Conservation (phyloP, 2,888 invertebrate genomes). For the Oligia fasciuncula region DNA sequence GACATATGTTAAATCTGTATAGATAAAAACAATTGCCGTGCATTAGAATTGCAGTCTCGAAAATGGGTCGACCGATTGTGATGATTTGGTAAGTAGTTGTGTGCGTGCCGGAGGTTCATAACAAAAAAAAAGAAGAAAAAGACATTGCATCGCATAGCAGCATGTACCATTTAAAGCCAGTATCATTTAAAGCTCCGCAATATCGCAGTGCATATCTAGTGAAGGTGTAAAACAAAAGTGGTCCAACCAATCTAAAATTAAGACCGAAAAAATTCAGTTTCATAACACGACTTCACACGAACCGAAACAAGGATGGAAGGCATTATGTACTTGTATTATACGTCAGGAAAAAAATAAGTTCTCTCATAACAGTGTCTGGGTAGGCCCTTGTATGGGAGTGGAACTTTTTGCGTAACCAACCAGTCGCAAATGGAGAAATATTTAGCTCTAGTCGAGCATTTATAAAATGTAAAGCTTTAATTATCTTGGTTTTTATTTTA, state of each 20-base stretch:
- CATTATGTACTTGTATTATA: constrained; percentile 29
- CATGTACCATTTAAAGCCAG: too few species aligned
- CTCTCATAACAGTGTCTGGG: constrained; percentile 41
- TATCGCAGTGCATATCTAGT: background rate
- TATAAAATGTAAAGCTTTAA: constrained; percentile 47
- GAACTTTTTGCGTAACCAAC: constrained; percentile 63
- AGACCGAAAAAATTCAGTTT: constrained; percentile 23
- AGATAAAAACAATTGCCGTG: too few species aligned
- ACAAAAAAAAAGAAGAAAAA: too few species aligned
- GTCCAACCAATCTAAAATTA: constrained; percentile 17
- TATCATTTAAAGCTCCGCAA: background rate
- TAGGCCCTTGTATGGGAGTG: constrained; percentile 50
- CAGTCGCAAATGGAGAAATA: constrained; percentile 57
- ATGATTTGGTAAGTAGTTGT: background rate
- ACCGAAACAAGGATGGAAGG: constrained; percentile 38
- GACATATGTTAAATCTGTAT: background rate
- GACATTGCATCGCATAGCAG: background rate
- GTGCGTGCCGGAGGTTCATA: background rate
- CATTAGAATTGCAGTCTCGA: too few species aligned
- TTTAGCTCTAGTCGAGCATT: constrained; percentile 39
- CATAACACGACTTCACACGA: constrained; percentile 37
- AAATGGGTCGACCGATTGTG: too few species aligned
- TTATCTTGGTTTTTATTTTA: constrained; percentile 45
- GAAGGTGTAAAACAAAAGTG: constrained; percentile 3
- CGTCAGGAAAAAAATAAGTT: constrained; percentile 49